Evolutionary conservation across 2,888 invertebrate genomes (phyloP).

Genomic region (Sinopyrophorus schimmeli): DNA sequence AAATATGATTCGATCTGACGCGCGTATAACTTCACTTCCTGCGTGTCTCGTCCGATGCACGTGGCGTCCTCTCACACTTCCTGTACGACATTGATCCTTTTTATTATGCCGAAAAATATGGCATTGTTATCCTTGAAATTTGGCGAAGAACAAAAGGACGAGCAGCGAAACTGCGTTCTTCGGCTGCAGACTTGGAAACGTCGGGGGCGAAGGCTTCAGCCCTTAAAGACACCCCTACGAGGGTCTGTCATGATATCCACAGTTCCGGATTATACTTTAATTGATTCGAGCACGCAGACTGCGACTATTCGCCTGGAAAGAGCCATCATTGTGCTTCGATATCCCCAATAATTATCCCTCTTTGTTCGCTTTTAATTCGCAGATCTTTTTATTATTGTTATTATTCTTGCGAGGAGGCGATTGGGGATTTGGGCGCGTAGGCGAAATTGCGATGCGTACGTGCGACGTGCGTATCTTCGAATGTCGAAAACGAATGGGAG

Average conservation of each 20-base stretch:
- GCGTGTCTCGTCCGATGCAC: slow-evolving; percentile 50
- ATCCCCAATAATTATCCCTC: slow-evolving; percentile 56
- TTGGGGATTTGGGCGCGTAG: neutral
- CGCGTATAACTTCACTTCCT: slow-evolving; percentile 51
- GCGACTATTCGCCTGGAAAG: slow-evolving; percentile 54
- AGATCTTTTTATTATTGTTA: slow-evolving; percentile 51
- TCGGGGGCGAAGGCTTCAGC: slow-evolving; percentile 10
- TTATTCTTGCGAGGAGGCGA: neutral
- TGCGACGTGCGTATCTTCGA: slow-evolving; percentile 40
- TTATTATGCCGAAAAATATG: slow-evolving; percentile 9
- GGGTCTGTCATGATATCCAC: slow-evolving; percentile 42
- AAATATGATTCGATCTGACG: slow-evolving; percentile 48
- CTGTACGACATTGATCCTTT: slow-evolving; percentile 35
- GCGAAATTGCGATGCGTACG: slow-evolving; percentile 1
- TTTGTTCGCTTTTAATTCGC: slow-evolving; percentile 53
- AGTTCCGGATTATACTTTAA: slow-evolving; percentile 66
- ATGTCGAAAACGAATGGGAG: slow-evolving; percentile 31
- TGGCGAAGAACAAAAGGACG: neutral
- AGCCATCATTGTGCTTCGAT: slow-evolving; percentile 53
- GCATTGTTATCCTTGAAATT: neutral
- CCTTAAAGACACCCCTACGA: slow-evolving; percentile 28
- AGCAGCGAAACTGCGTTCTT: slow-evolving; percentile 1
- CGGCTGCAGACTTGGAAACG: too few relatives aligned
- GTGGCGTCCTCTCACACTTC: slow-evolving; percentile 51
- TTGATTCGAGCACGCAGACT: slow-evolving; percentile 60